These are phyloP conservation scores for Heliconius eleuchia DNA, from an alignment of 1,140 invertebrate genomes.

Conservation along the genomic window DNA sequence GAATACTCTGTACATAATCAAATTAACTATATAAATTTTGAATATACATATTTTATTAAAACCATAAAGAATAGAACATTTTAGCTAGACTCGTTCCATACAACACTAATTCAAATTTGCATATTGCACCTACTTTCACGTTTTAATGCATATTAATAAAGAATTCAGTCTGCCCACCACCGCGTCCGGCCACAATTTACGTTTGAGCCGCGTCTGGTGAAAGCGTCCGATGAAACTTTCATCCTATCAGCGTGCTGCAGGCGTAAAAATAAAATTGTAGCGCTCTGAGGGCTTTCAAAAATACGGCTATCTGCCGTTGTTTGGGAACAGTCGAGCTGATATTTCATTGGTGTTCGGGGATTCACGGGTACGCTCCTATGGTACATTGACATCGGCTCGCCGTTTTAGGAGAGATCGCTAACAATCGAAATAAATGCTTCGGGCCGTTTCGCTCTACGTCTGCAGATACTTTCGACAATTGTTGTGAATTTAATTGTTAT, in stretches of 20 bases:
- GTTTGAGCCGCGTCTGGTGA: constrained; percentile 36
- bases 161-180: neutral
- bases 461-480: constrained; percentile 11
- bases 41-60: neutral
- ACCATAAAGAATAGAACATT: neutral
- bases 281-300: constrained; percentile 12
- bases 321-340: constrained; percentile 25
- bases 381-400: constrained; percentile 28
- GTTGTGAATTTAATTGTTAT: neutral
- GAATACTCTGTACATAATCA: too few species aligned
- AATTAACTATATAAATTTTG: too few species aligned
- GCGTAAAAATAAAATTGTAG: constrained; percentile 69
- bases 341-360: constrained; percentile 37
- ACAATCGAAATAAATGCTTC: constrained; percentile 20
- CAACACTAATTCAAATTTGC: neutral
- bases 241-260: constrained; percentile 71
- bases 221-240: constrained; percentile 71
- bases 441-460: neutral
- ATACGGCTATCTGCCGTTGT: constrained; percentile 33
- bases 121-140: neutral
- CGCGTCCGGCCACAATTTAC: constrained; percentile 34
- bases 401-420: constrained; percentile 21
- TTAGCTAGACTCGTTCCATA: neutral
- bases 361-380: constrained; percentile 23
- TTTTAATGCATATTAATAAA: constrained; percentile 5